Conservation (phyloP, 2,888 invertebrate species). For the Tanaodytes sp. region DNA sequence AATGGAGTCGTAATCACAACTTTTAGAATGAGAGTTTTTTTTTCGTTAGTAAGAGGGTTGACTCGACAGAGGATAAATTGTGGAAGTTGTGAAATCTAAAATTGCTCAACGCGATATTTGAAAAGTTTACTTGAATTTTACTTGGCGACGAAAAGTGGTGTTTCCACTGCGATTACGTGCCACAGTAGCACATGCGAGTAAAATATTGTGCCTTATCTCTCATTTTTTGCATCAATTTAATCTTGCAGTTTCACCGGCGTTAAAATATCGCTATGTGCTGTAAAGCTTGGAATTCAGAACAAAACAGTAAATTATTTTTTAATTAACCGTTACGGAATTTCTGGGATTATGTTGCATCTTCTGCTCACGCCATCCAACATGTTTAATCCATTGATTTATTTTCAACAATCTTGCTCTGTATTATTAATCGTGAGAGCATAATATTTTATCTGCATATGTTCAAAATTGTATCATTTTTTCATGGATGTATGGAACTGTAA, state of each 20-base stretch:
- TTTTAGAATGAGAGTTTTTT: conserved; percentile 30
- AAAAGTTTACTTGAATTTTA: conserved; percentile 44
- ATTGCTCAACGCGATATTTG: conserved; percentile 41
- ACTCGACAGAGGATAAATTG: conserved; percentile 38
- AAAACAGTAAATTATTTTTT: too few species aligned
- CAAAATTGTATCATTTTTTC: conserved; percentile 16
- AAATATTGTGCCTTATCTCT: too few species aligned
- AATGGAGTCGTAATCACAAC: conserved; percentile 45
- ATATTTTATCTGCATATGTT: conserved; percentile 9
- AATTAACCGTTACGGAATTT: too few species aligned
- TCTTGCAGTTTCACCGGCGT: too few species aligned
- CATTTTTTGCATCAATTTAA: not conserved
- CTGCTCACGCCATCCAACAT: too few species aligned
- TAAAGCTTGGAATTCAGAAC: too few species aligned
- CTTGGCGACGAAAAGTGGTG: conserved; percentile 24
- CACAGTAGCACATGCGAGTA: too few species aligned
- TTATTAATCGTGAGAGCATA: too few species aligned
- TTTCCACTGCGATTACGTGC: conserved; percentile 25
- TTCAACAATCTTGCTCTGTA: too few species aligned
- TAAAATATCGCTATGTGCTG: too few species aligned
- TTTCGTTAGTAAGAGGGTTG: conserved; percentile 6
- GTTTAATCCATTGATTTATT: too few species aligned
- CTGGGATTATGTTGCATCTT: too few species aligned
- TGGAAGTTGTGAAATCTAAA: conserved; percentile 41
- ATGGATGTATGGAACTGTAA: conserved; percentile 13